Base-by-base conservation (phyloP, 2,888 invertebrate species). In the Trissoscelio sp. region DNA sequence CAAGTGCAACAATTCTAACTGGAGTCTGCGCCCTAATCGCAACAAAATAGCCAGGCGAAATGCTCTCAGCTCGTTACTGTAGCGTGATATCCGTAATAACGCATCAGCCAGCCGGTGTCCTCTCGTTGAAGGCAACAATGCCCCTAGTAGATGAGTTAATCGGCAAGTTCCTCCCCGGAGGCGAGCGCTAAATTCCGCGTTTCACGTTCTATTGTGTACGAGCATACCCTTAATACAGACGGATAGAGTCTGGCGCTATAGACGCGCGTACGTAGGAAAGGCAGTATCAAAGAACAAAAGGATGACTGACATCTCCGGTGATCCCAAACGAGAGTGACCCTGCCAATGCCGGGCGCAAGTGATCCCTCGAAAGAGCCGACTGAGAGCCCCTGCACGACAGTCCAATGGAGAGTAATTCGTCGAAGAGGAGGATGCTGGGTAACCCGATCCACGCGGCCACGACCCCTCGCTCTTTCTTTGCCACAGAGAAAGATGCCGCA, bases 121-220 rank as follows among this genome's bases (percentile, higher is more conserved):
- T 88, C 89, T 88, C 88, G 90, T 91, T 91, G 89, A 90, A 87
- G 85, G 87, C 88, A 91, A 91, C 91, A 91, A 91, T 91, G 89
- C 88, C 84, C 83, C 83, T 83, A 87, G 88, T 89, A 90, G 90
- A 91, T 91, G 91, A 91, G 90, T 91, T 91, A 91, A 91, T 91
- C 91, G 91, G 87, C 86, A 88, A 91, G 91, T 91, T 91, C 91
- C 91, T 91, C 89, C 87, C 88, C 86, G 85, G 85, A 86, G 86
- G 86, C 84, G 66, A 82, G 78, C 80, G 80, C 84, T 85, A 85
- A 86, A 86, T 85, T 86, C 83, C 80, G 83, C 77, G 82, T 85
- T 85, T 84, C 85, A 84, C 83, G 83, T 83, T 84, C 85, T 84
- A 85, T 87, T 86, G 86, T 85, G 82, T 78, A 57, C 57, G 51